Evolutionary conservation across 2,888 invertebrate species (phyloP).

Genomic region (Torymus tubicola): DNA sequence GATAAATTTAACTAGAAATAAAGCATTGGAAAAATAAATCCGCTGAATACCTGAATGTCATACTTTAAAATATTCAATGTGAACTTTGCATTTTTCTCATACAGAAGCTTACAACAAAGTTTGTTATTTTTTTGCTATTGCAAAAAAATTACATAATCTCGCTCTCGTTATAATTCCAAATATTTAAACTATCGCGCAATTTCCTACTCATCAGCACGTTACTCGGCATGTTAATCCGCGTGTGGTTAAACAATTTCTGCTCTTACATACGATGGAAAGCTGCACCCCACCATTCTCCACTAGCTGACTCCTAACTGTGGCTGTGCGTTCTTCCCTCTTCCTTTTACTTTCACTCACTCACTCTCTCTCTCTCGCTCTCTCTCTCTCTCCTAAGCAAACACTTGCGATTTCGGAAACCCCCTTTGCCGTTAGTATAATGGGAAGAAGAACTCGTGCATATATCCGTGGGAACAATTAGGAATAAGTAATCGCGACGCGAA

Average conservation of each 20-base stretch:
- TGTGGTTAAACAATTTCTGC: constrained; percentile 24
- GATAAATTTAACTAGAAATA: no score
- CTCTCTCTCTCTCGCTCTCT: background rate
- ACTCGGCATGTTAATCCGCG: constrained; percentile 40
- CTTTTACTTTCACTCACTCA: background rate
- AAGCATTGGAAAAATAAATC: no score
- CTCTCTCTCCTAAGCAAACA: constrained; percentile 17
- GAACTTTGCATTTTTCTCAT: no score
- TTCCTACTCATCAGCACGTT: background rate
- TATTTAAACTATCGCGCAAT: constrained; percentile 28
- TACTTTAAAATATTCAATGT: no score
- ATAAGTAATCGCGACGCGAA: constrained; percentile 65
- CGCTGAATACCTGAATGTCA: no score
- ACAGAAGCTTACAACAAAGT: no score
- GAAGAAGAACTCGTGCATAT: constrained; percentile 28
- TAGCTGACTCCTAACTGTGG: background rate
- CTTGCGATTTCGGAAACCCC: background rate
- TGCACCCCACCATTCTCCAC: constrained; percentile 29
- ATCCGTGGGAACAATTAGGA: constrained; percentile 66
- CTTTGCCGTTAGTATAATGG: constrained; percentile 14
- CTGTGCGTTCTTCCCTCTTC: no score
- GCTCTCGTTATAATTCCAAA: background rate
- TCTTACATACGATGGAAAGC: background rate
- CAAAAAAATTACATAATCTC: background rate
- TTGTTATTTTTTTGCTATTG: no score